Percentiles rank a stretch among this genome's conserved stretches.
Conservation (phyloP, 1,140 invertebrate genomes). For the Coboldia fuscipes region DNA sequence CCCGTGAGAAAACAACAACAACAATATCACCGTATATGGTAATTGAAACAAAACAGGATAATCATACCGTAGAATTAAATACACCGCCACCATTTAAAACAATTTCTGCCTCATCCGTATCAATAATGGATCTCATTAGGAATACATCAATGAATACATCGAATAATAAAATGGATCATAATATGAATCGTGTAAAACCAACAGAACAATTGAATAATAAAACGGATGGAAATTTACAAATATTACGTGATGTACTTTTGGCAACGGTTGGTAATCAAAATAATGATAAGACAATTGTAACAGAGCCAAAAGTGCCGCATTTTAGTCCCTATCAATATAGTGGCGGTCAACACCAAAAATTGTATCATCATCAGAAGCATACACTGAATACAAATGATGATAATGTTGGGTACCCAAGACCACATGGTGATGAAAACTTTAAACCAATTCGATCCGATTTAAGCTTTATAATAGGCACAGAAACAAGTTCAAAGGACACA, state of each 20-base stretch:
- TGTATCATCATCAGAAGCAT: no score
- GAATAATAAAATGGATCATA: no score
- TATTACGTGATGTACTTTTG: neutral
- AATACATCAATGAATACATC: no score
- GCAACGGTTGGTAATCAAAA: neutral
- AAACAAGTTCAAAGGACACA: neutral
- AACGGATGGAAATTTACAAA: neutral
- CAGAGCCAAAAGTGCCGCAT: no score
- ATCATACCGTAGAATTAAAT: neutral
- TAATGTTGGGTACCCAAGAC: neutral
- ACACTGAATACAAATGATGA: neutral
- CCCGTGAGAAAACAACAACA: neutral
- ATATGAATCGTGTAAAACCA: no score
- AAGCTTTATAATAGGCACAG: neutral
- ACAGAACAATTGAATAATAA: no score
- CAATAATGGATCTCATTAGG: neutral
- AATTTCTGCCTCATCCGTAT: neutral
- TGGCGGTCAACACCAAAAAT: no score
- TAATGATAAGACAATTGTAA: neutral
- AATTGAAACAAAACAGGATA: neutral
- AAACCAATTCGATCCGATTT: constrained; percentile 1
- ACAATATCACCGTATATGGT: neutral
- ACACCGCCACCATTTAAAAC: neutral
- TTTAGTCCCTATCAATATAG: no score
- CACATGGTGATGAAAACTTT: no score